Evolutionary conservation across 2,113 vertebrate genomes (phyloP), one percentile per base, ranked within the genome.

Genomic region (Collichthys lucidus): DNA sequence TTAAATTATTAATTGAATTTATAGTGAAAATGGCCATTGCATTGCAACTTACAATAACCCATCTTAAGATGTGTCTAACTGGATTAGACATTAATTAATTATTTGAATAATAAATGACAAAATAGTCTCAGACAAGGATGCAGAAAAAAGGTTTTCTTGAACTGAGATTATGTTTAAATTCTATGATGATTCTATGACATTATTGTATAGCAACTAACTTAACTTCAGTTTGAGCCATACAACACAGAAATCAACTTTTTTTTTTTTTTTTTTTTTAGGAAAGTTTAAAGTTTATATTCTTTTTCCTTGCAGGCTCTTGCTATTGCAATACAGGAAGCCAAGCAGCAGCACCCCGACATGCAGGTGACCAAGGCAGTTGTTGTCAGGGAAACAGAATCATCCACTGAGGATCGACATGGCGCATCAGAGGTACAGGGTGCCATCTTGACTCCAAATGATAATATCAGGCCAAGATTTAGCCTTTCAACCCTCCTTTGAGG

Each of bases 321-420:
- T 91, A 96, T 99, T 91, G 98, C 98, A 93, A 99, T 99, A 94
- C 97, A 99, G 93, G 98, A 99, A 88, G 98, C 98, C 89, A 98
- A 97, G 92, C 96, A 99, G 76, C 98, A 99, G 95, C 98, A 99
- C 86, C 98, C 98, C 0, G 98, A 99, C 94, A 99, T 99, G 98
- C 96, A 98, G 96, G 98, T 99, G 94, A 99, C 98, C 94, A 99
- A 98, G 96, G 98, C 98, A 67, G 96, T 99, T 46, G 98, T 99
- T 84, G 98, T 99, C 94, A 98, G 97, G 96, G 98, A 99, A 97
- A 99, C 97, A 90, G 98, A 99, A 85, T 96, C 97, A 64, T 97
- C 97, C 93, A 95, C 96, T 2, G 97, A 98, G 91, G 96, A 98
- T 82, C 95, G 95, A 88, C 96, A 96, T 68, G 95, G 95, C 87